Base-by-base conservation (phyloP, 2,797 vertebrate species). In the Tamandua tetradactyla region DNA sequence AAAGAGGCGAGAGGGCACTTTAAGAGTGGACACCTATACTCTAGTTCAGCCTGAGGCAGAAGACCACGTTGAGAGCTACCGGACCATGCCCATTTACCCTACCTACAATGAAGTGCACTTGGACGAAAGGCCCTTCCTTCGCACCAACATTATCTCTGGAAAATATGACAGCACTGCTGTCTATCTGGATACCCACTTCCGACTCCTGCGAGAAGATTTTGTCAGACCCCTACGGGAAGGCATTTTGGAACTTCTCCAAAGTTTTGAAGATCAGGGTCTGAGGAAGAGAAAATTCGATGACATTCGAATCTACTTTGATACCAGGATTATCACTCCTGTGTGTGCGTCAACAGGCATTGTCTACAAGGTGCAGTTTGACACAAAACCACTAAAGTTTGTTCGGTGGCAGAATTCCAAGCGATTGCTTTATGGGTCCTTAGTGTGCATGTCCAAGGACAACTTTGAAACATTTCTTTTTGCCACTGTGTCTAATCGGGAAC, bases 131-230 rank as follows among this genome's bases (percentile, higher is more conserved):
- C 99, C 99, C 20, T 99, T 99, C 96, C 98, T 99, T 2, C 98
- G 99, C 87, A 98, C 99, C 81, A 99, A 99, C 97, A 97, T 99
- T 90, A 98, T 98, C 95, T 98, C 97, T 44, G 97, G 98, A 93
- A 98, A 97, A 80, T 99, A 99, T 4, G 97, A 98, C 52, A 99
- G 97, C 96, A 98, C 98, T 32, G 98, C 97, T 20, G 2, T 99
- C 95, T 99, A 99, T 97, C 98, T 99, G 30, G 99, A 99, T 96
- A 99, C 99, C 1, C 99, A 99, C 97, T 99, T 99, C 96, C 98
- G 99, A 32, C 99, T 99, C 88, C 98, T 99, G 92, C 98, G 99
- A 95, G 99, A 99, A 97, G 99, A 99, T 96, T 99, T 99, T 97
- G 98, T 99, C 68, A 98, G 99, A 84, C 99, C 99, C 3, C 98